Evolutionary conservation across 1,140 invertebrate genomes (phyloP), one percentile per base, ranked within the genome.

Genomic region (Sitobion miscanthi): DNA sequence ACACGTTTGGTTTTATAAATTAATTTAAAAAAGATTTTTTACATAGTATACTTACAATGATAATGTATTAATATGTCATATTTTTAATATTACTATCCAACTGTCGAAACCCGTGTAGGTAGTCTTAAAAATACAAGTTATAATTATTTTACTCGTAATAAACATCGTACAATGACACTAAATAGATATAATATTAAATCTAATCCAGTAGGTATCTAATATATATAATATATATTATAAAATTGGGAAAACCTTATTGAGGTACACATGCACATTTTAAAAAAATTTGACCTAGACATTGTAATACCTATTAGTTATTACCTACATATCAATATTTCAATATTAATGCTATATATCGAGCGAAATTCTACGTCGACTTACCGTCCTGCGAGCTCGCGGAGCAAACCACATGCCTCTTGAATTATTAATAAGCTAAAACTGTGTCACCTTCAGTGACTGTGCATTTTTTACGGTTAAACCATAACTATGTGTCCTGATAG

Each of bases 341-440:
- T 17, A 86, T 47, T 86, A 47, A 86, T 86, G 1, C 5, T 86
- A 14, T 30, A 25, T 23, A 88, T 88, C 17, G n/a, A 52, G 87
- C 7, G 87, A 88, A 54, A 54, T 49, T 88, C 8, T n/a, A 77
- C 45, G 47, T 52, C 17, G 17, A 88, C 87, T 49, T 88, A 88
- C 30, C 3, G 20, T 49, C 87, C 6, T 35, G 21, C 21, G 49
- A 14, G 2, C 4, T 88, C n/a, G 6, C n/a, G 6, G 47, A 23
- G 20, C 49, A 88, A 91, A 6, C 14, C n/a, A 30, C 14, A 77
- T 17, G 42, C 30, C 62, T 91, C 62, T 83, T 92, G 91, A 92
- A 92, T 85, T 92, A 92, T 92, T 92, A 83, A 92, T 92, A 49
- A 83, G 91, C 30, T 38, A 83, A 47, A 83, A 92, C 77, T 83